A percentile compares a stretch with the other conserved stretches of the same genome.
These are phyloP conservation scores for Crossoptilon crossoptilon DNA, from an alignment of 2,797 vertebrate species.

Conservation along the genomic window DNA sequence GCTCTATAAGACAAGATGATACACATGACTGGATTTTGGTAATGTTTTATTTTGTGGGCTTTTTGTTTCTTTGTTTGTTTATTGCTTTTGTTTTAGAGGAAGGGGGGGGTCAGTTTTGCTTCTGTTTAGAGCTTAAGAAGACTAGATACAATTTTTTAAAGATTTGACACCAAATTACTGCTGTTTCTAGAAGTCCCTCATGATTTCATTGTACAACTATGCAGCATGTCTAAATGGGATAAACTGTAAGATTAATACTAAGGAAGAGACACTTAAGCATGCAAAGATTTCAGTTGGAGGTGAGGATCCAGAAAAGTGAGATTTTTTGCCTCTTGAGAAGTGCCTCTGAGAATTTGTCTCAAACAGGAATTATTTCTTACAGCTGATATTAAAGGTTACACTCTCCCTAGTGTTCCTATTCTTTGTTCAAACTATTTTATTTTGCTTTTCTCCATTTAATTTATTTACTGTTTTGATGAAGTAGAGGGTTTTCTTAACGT, in stretches of 20 bases:
- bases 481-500: not conserved
- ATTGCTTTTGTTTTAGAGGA: not conserved
- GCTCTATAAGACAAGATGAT: not conserved
- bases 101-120: not conserved
- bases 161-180: not conserved
- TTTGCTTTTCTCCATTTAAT: not conserved
- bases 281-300: not conserved
- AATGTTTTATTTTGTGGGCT: not conserved
- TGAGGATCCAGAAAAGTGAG: not conserved
- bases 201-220: not conserved
- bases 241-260: not conserved
- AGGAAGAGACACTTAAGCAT: not conserved
- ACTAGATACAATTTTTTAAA: not conserved
- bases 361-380: not conserved
- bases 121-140: not conserved
- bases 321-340: not conserved
- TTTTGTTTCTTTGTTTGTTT: not conserved
- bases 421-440: not conserved
- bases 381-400: not conserved
- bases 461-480: not conserved
- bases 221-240: not conserved
- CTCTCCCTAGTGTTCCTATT: not conserved
- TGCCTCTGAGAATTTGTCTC: not conserved
- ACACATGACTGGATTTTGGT: accelerated
- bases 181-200: not conserved